Evolutionary conservation across 2,888 invertebrate genomes (phyloP).

Genomic region (Protodeltote pygarga): DNA sequence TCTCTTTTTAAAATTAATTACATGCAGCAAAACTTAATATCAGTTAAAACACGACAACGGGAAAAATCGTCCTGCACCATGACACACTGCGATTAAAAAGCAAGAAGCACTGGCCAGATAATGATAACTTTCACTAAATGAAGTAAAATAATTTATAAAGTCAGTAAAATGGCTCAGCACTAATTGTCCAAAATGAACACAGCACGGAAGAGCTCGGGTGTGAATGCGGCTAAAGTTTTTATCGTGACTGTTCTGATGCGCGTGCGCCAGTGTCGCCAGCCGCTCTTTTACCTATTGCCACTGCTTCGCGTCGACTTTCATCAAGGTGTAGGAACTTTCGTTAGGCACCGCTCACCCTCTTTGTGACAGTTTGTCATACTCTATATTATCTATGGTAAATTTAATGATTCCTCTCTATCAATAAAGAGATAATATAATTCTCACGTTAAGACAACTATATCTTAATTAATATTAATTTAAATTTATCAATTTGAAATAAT

Average conservation of each 20-base stretch:
- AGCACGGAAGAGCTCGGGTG: slow-evolving; percentile 52
- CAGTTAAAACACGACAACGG: slow-evolving; percentile 10
- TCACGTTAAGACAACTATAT: too few relatives aligned
- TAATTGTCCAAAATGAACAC: slow-evolving; percentile 52
- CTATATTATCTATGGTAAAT: slow-evolving; percentile 34
- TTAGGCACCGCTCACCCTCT: slow-evolving; percentile 50
- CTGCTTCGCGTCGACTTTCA: slow-evolving; percentile 67
- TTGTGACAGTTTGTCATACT: slow-evolving; percentile 44
- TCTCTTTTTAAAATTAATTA: not conserved
- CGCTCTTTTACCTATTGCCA: slow-evolving; percentile 70
- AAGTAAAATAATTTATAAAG: slow-evolving; percentile 31
- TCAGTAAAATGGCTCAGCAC: slow-evolving; percentile 35
- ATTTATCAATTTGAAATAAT: too few relatives aligned
- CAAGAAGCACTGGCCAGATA: slow-evolving; percentile 26
- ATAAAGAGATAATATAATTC: not conserved
- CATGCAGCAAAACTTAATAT: not conserved
- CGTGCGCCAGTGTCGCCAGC: slow-evolving; percentile 59
- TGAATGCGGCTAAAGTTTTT: slow-evolving; percentile 56
- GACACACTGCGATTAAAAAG: slow-evolving; percentile 24
- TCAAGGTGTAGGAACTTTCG: slow-evolving; percentile 66
- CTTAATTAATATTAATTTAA: too few relatives aligned
- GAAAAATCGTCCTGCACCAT: slow-evolving; percentile 33
- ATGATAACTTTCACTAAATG: slow-evolving; percentile 33
- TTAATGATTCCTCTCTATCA: slow-evolving; percentile 23
- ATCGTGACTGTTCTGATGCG: slow-evolving; percentile 61